Percentiles rank a stretch among this genome's conserved stretches.
These are phyloP conservation scores for Cyphomyrus discorhynchus DNA, from an alignment of 2,113 vertebrate species.

Conservation along the genomic window DNA sequence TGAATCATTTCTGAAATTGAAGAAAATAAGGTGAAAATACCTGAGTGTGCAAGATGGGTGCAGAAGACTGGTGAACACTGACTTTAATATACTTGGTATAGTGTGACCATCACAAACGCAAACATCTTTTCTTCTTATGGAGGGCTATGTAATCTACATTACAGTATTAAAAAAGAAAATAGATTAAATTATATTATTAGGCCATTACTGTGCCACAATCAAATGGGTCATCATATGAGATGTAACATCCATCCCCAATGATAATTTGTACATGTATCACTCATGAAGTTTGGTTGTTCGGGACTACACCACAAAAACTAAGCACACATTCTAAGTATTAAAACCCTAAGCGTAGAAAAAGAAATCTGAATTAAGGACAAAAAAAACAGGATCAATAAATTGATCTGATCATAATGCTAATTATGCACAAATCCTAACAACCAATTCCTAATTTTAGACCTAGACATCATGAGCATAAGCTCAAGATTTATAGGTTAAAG, in stretches of 20 bases:
- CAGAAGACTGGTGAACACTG: neutral
- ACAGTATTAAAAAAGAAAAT: neutral
- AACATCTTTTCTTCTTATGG: neutral
- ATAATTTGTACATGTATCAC: neutral
- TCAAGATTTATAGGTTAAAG: neutral
- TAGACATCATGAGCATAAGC: neutral
- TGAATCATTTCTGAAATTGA: slow-evolving; percentile 72
- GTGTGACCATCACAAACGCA: neutral
- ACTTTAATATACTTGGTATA: neutral
- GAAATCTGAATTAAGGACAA: neutral
- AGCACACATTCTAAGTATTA: neutral
- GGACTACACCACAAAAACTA: neutral
- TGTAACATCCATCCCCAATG: neutral
- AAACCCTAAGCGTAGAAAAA: neutral
- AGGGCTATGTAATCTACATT: neutral
- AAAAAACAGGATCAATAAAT: neutral
- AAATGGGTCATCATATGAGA: neutral
- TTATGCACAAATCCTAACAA: neutral
- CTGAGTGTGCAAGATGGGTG: neutral
- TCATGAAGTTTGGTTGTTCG: neutral
- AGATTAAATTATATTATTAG: neutral
- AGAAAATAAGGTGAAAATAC: neutral
- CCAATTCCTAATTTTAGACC: neutral
- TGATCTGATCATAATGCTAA: neutral
- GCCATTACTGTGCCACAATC: neutral